These are phyloP conservation scores for Amphimallon solstitiale DNA, from an alignment of 2,888 invertebrate species.

Conservation along the genomic window DNA sequence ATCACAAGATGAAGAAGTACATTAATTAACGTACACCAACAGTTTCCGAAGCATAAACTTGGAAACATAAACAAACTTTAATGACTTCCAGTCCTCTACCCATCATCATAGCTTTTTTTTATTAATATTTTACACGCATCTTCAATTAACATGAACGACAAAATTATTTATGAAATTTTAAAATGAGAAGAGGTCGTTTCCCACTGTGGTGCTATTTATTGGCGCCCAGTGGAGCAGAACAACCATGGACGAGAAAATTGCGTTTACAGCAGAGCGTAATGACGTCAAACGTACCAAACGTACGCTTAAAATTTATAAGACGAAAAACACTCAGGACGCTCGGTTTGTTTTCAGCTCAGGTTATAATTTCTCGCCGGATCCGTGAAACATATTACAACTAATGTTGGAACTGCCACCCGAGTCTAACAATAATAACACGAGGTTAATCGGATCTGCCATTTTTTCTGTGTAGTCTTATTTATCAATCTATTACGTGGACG, in stretches of 20 bases:
- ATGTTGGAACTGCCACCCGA: background rate
- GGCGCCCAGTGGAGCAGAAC: background rate
- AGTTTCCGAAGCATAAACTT: too few relatives aligned
- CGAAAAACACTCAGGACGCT: background rate
- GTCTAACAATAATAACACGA: background rate
- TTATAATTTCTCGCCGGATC: background rate
- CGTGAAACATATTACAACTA: too few relatives aligned
- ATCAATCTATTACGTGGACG: background rate
- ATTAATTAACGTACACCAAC: too few relatives aligned
- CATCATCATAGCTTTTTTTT: too few relatives aligned
- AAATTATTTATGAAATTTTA: too few relatives aligned
- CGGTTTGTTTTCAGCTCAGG: background rate
- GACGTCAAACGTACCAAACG: conserved; percentile 3
- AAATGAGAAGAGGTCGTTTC: too few relatives aligned
- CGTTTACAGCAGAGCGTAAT: background rate
- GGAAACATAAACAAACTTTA: too few relatives aligned
- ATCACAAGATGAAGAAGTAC: too few relatives aligned
- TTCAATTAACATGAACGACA: too few relatives aligned
- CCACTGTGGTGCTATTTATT: too few relatives aligned
- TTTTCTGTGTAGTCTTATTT: conserved; percentile 1
- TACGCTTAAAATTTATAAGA: conserved; percentile 8
- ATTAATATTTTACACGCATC: too few relatives aligned
- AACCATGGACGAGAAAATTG: background rate
- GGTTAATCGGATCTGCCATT: conserved; percentile 15
- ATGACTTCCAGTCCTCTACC: too few relatives aligned